A percentile compares a stretch with the other conserved stretches of the same genome.
Conservation (phyloP, 2,888 invertebrate genomes). For the Stenchaetothrips biformis region DNA sequence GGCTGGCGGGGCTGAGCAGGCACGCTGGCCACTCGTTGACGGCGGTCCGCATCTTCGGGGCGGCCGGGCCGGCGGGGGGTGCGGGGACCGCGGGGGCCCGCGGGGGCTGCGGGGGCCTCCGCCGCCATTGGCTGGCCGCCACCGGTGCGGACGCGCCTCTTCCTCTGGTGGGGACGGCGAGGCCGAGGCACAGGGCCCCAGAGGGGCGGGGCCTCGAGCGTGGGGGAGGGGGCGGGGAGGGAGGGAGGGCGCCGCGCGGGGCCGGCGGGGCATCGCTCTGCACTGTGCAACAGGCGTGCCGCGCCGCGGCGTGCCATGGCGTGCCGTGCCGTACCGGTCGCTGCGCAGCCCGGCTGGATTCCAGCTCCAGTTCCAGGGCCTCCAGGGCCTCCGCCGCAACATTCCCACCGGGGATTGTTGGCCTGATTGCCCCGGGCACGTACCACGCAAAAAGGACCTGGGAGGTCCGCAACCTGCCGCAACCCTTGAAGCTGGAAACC, state of each 20-base stretch:
- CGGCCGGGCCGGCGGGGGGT: neutral
- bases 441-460: too few species aligned
- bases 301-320: neutral
- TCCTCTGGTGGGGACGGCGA: neutral
- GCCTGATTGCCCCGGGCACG: too few species aligned
- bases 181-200: neutral
- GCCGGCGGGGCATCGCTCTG: neutral
- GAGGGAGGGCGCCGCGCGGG: neutral
- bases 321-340: too few species aligned
- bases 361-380: too few species aligned
- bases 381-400: too few species aligned
- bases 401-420: too few species aligned
- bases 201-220: conserved; percentile 4
- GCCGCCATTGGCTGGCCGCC: neutral
- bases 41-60: neutral
- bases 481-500: too few species aligned
- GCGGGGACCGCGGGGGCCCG: neutral
- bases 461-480: too few species aligned
- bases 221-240: neutral
- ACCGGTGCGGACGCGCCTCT: neutral
- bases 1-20: neutral
- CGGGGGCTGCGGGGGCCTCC: neutral
- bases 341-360: too few species aligned
- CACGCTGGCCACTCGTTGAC: neutral
- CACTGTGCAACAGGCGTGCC: neutral